A percentile compares a stretch with the other conserved stretches of the same genome.
Evolutionary conservation across 2,888 invertebrate genomes (phyloP).

Genomic region (Clunio marinus): DNA sequence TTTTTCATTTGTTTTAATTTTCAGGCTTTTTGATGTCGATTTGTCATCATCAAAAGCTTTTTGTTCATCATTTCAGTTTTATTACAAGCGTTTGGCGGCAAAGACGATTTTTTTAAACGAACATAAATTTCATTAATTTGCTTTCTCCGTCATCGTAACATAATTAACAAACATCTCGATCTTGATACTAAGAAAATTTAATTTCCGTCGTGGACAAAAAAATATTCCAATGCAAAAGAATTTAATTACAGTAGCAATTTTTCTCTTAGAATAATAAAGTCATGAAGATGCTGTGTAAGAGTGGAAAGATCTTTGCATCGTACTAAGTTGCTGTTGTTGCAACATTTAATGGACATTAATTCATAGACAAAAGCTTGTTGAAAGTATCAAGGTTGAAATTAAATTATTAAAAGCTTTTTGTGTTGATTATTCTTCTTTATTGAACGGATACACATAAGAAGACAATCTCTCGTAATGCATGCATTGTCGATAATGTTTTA

Average conservation of each 20-base stretch:
- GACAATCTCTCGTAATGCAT: too few species aligned
- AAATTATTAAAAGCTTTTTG: not conserved
- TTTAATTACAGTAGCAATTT: too few species aligned
- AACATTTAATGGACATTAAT: not conserved
- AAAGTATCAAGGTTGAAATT: not conserved
- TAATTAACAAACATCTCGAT: not conserved
- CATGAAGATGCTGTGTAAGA: not conserved
- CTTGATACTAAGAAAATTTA: not conserved
- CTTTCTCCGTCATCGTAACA: too few species aligned
- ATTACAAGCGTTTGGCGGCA: not conserved
- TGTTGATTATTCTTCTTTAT: not conserved
- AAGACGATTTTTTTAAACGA: not conserved
- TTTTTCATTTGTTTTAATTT: not conserved
- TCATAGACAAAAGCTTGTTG: too few species aligned
- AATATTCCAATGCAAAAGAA: not conserved
- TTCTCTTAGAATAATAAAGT: too few species aligned
- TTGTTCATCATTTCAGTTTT: too few species aligned
- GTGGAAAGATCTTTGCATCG: constrained; percentile 4
- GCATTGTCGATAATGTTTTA: too few species aligned
- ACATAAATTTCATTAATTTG: not conserved
- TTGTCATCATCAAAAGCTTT: too few species aligned
- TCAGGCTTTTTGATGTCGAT: too few species aligned
- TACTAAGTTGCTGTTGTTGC: not conserved
- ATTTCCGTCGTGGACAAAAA: not conserved
- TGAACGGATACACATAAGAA: too few species aligned